Evolutionary conservation across 2,888 invertebrate species (phyloP), one percentile per base, ranked within the genome.

Genomic region (Dorcus parallelipipedus): DNA sequence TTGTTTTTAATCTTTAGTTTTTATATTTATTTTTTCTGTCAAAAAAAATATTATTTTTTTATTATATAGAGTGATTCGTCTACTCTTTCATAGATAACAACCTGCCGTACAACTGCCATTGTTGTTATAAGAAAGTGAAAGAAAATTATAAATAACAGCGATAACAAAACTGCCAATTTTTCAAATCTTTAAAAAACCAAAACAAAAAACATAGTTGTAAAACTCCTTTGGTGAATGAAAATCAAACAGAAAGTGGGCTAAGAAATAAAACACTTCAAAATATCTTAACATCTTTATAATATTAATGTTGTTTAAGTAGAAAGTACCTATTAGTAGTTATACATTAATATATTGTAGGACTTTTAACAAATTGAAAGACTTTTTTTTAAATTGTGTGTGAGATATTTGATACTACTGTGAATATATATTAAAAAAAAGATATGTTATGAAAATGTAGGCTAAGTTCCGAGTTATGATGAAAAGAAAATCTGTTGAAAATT

Each of bases 311-410:
- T 67, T 65, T 64, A 67, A 54, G 61, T 63, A 64, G 64, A 59
- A 61, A 66, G 67, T 69, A 72, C 68, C 68, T 70, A 60, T 65
- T 62, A 63, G 64, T 64, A 65, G 63, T 62, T 54, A 45, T 54
- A 58, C 56, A 56, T 56, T 58, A 59, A 67, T 68, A 66, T 65
- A 67, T 69, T 63, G 69, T 69, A 69, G 69, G 71, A 70, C 69
- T 73, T 72, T 76, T 73, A 75, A 76, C 74, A 74, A 75, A 76
- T 76, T 75, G 68, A 74, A 73, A 73, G 72, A 74, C 73, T 72
- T 73, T 73, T 76, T 69, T 75, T 74, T 69, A 73, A 74, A 74
- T 75, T 73, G 72, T 73, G 72, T 70, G 74, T 71, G 72, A 69
- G 73, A 59, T 65, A 63, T 65, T 68, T 68, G 69, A 64, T 67